A percentile compares a stretch with the other conserved stretches of the same genome.
Evolutionary conservation across 2,113 vertebrate species (phyloP).

Genomic region (Notothenia coriiceps): DNA sequence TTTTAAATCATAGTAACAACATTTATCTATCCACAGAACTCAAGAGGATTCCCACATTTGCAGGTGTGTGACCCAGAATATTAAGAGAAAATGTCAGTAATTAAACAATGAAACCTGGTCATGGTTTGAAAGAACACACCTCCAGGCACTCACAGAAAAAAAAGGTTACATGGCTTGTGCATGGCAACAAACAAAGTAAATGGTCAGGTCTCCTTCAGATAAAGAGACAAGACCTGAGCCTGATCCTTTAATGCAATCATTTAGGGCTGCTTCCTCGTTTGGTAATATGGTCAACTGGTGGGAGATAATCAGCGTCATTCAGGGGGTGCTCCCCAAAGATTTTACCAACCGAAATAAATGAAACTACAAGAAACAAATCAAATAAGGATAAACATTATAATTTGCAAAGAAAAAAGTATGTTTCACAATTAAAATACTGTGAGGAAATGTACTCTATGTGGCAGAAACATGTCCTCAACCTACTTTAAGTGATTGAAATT

Average conservation of each 20-base stretch:
- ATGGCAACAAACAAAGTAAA: background rate
- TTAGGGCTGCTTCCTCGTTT: background rate
- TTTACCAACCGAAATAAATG: background rate
- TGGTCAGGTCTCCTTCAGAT: background rate
- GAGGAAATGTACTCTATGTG: background rate
- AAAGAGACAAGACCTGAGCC: background rate
- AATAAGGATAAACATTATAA: background rate
- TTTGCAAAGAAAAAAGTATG: background rate
- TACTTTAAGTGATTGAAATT: background rate
- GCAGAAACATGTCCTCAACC: too few species aligned
- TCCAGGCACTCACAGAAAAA: background rate
- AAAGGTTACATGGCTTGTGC: background rate
- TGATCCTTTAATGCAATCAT: background rate
- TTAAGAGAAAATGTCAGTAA: background rate
- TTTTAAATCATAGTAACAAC: background rate
- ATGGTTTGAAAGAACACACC: background rate
- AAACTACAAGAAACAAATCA: background rate
- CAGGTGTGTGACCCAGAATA: conserved; percentile 45
- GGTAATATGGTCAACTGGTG: background rate
- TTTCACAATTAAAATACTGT: background rate
- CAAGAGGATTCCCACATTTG: conserved; percentile 49
- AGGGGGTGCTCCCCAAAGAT: background rate
- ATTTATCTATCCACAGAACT: conserved; percentile 45
- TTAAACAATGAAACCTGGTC: background rate
- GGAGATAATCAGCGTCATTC: background rate